Base-by-base conservation (phyloP, 2,888 invertebrate species). In the Leptinotarsa rubiginosa region DNA sequence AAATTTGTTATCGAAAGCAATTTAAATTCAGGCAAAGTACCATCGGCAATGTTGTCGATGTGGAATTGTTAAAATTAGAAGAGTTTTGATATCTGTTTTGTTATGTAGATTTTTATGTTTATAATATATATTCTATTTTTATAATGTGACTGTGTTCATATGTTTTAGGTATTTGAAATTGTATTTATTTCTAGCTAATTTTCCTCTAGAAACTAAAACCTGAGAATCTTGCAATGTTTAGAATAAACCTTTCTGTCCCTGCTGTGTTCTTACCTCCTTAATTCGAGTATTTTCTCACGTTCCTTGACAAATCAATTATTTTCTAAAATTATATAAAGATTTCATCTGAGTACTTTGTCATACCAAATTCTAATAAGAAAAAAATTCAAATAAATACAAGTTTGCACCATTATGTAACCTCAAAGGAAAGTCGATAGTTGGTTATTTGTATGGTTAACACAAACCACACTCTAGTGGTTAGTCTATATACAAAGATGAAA, bases 111-210 rank as follows among this genome's bases (percentile, higher is more conserved):
- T 69, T 74, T 74, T 78, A 73, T 72, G 74, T 72, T 31, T 31
- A 31, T 75, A 77, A 73, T 65, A 71, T 75, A 76, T 76, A 78
- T 71, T 75, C 75, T 79, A 79, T 79, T 79, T 79, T 79, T 78
- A 73, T 79, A 79, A 76, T 75, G 75, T 79, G 72, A 72, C 73
- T 76, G 69, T 76, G 72, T 75, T 76, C 64, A 64, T 66, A 69
- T 65, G 68, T 70, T 71, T 73, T 71, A 75, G 70, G 54, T 69
- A 68, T 56, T 70, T 62, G 65, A 72, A 73, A 70, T 73, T 75
- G 65, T 72, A 56, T 64, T 76, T 69, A 72, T 69, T 76, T 69
- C 69, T 49, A 62, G 62, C 65, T 73, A 41, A 66, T 31, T 18
- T 47, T n/a, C 47, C 18, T 22, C 25, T n/a, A 16, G 49, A 65